Base-by-base conservation (phyloP, 2,113 vertebrate genomes). In the Falco punctatus region DNA sequence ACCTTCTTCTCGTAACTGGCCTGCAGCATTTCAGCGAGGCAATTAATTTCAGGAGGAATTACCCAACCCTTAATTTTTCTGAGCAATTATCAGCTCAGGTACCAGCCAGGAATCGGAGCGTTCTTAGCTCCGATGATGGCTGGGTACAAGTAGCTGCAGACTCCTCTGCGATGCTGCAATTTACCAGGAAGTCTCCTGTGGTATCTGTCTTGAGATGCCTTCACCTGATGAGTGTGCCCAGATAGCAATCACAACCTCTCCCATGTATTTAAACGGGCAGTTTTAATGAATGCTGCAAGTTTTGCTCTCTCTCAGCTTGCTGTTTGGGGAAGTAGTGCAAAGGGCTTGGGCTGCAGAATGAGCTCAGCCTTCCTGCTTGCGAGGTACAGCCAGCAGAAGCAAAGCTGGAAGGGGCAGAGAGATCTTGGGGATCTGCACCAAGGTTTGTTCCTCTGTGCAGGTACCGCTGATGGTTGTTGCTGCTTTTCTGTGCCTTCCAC, bases 11-110 rank as follows among this genome's bases (percentile, higher is more conserved):
- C 52, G 35, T 69, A 91, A 35, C 33, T 91, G 94, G 96, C 95
- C 91, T 5, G 83, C 18, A 38, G 96, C 95, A 27, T 8, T 75
- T 91, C n/a, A 88, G 84, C 79, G 1, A 91, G 84, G 85, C 96
- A 96, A 97, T 96, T 96, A 94, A 96, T 97, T 97, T 91, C 40
- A 12, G 84, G 57, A 95, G 83, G 91, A 94, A 96, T 97, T 97
- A 96, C 96, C 96, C 95, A 97, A 97, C 95, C 96, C 96, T 96
- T 96, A 95, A 97, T 97, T 97, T 94, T 97, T 96, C 71, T 90
- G 84, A 96, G 97, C 89, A 97, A 97, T 97, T 97, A 97, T 96
- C 96, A 94, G 94, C 95, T 97, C 86, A 96, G 94, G 94, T 67
- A 35, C 92, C 86, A 96, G 94, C 95, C 96, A 95, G 96, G 86